A percentile compares a stretch with the other conserved stretches of the same genome.
Conservation (phyloP, 1,140 invertebrate species). For the Harpegnathos saltator region DNA sequence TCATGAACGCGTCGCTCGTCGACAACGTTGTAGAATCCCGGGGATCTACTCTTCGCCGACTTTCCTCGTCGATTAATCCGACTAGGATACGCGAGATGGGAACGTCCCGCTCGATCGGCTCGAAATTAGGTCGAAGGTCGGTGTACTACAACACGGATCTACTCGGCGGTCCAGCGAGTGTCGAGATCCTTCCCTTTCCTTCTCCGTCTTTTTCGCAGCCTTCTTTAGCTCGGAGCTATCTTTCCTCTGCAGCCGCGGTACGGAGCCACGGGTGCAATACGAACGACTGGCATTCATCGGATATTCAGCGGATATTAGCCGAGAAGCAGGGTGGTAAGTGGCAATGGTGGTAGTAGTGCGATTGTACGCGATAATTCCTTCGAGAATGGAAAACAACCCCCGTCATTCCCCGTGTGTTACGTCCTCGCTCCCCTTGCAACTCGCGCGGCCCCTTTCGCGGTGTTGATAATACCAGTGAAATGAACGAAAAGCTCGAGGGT, state of each 20-base stretch:
- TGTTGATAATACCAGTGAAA: conserved; percentile 45
- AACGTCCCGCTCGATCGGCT: conserved; percentile 55
- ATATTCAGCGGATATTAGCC: conserved; percentile 11
- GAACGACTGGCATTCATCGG: conserved; percentile 6
- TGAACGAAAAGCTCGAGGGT: conserved; percentile 37
- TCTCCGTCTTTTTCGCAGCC: background rate
- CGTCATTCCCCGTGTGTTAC: conserved; percentile 9
- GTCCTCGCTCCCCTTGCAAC: conserved; percentile 10
- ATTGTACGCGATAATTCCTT: conserved; percentile 68
- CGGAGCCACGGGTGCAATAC: background rate
- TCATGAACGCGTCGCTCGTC: background rate
- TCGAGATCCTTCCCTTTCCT: background rate
- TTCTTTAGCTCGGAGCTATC: background rate
- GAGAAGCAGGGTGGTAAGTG: background rate
- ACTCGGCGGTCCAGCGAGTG: conserved; percentile 29
- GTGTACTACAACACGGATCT: conserved; percentile 63
- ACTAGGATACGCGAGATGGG: conserved; percentile 2
- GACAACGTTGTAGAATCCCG: background rate
- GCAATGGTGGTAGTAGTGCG: background rate
- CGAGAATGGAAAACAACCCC: conserved; percentile 59
- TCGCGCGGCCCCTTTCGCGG: background rate
- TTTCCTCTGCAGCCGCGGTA: background rate
- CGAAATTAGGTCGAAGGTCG: conserved; percentile 74
- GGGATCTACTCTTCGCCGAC: conserved; percentile 45
- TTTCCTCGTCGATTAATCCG: conserved; percentile 59